These are phyloP conservation scores for Emmelina monodactyla DNA, from an alignment of 2,888 invertebrate genomes.

Conservation along the genomic window DNA sequence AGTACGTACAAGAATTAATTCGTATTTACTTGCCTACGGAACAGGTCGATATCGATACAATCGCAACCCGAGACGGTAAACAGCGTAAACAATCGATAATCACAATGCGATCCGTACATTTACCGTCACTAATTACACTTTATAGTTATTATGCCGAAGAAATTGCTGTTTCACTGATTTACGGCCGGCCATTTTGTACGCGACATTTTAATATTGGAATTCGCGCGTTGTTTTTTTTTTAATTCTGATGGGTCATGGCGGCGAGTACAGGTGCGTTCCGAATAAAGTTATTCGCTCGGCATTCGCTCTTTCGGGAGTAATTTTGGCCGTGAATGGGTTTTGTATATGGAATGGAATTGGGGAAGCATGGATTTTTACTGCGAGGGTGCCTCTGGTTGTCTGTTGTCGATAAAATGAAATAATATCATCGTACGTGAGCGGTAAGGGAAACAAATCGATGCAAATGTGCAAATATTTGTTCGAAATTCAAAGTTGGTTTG, in stretches of 20 bases:
- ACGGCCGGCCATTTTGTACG: slow-evolving; percentile 47
- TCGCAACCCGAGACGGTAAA: slow-evolving; percentile 21
- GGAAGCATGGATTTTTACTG: slow-evolving; percentile 30
- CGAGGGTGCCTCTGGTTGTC: slow-evolving; percentile 3
- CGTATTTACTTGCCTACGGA: slow-evolving; percentile 11
- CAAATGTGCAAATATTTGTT: too few relatives aligned
- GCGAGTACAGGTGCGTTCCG: slow-evolving; percentile 39
- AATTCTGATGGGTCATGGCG: slow-evolving; percentile 36
- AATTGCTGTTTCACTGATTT: slow-evolving; percentile 53
- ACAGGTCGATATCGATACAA: slow-evolving; percentile 10
- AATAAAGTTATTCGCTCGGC: slow-evolving; percentile 37
- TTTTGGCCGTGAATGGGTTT: slow-evolving; percentile 40
- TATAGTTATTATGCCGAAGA: slow-evolving; percentile 49
- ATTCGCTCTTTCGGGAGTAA: slow-evolving; percentile 30
- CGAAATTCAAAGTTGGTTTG: too few relatives aligned
- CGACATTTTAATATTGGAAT: slow-evolving; percentile 55
- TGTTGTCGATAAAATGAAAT: neutral
- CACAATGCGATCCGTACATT: slow-evolving; percentile 31
- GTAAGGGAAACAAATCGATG: neutral
- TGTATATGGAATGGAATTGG: slow-evolving; percentile 33
- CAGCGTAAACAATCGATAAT: slow-evolving; percentile 43
- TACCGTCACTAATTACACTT: slow-evolving; percentile 57
- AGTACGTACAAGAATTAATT: neutral
- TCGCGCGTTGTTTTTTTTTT: slow-evolving; percentile 30
- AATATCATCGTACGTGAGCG: neutral